A percentile compares a stretch with the other conserved stretches of the same genome.
phyloP scores from a whole-genome alignment of 2,113 vertebrate genomes.

The Mobula hypostoma region DNA sequence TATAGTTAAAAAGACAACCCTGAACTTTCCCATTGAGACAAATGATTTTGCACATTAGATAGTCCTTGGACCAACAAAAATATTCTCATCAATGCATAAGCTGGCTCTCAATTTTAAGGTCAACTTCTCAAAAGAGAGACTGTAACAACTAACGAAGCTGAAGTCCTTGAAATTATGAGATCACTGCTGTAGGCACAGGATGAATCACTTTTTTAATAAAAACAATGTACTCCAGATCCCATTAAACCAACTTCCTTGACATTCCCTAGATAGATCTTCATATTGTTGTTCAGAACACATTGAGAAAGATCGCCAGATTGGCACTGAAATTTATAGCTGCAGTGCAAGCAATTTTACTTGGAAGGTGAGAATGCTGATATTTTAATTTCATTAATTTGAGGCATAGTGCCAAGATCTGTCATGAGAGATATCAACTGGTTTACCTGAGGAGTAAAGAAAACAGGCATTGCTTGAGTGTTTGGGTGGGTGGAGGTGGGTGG shows the following conservation, averaged over 20 bases:
- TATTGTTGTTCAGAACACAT: not conserved
- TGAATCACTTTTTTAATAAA: not conserved
- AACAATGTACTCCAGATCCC: not conserved
- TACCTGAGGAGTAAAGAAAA: not conserved
- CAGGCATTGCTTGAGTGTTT: not conserved
- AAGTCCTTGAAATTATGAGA: constrained; percentile 23
- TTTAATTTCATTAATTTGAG: not conserved
- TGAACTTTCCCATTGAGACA: not conserved
- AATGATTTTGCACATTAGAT: not conserved
- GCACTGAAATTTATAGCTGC: not conserved
- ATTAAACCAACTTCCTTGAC: not conserved
- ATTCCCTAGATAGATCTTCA: not conserved
- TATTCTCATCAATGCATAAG: not conserved
- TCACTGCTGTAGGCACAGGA: not conserved
- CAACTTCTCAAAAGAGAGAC: constrained; percentile 16
- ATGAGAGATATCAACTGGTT: not conserved
- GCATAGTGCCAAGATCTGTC: not conserved
- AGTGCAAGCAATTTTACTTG: not conserved
- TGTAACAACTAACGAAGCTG: not conserved
- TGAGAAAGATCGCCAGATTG: not conserved
- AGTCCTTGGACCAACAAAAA: constrained; percentile 19
- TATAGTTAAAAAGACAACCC: not conserved
- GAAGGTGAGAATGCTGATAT: not conserved
- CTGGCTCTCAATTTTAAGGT: constrained; percentile 23
- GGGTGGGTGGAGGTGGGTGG: not conserved